Conservation (phyloP, 2,797 vertebrate species). For the Tapera naevia region DNA sequence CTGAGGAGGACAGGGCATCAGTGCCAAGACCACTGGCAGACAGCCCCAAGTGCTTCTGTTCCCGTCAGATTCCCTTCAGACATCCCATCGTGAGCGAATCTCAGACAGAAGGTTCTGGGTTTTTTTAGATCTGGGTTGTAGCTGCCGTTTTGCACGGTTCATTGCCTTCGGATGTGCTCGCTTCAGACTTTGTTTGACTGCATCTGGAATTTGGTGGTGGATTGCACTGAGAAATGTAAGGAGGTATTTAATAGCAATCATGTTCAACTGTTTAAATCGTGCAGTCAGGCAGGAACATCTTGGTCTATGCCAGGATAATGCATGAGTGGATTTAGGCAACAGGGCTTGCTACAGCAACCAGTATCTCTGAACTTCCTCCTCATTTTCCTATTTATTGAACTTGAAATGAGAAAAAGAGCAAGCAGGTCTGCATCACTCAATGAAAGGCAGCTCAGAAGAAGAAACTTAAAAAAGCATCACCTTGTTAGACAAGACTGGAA, state of each 20-base stretch:
- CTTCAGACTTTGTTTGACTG: background rate
- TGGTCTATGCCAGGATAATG: background rate
- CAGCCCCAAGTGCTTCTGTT: accelerated
- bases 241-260: slow-evolving; percentile 9
- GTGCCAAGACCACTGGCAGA: background rate
- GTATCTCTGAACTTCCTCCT: background rate
- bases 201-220: background rate
- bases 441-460: background rate
- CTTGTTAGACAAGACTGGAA: background rate
- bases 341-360: background rate
- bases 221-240: background rate
- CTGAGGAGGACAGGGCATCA: background rate
- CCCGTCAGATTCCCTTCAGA: background rate
- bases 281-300: background rate
- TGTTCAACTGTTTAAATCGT: background rate
- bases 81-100: background rate
- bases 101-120: background rate
- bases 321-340: background rate
- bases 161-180: background rate
- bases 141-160: background rate
- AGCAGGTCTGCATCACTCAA: background rate
- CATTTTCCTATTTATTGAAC: background rate
- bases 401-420: background rate
- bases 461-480: background rate
- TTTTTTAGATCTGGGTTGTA: background rate